Evolutionary conservation across 2,888 invertebrate genomes (phyloP).

Genomic region (Drosophila mimica): DNA sequence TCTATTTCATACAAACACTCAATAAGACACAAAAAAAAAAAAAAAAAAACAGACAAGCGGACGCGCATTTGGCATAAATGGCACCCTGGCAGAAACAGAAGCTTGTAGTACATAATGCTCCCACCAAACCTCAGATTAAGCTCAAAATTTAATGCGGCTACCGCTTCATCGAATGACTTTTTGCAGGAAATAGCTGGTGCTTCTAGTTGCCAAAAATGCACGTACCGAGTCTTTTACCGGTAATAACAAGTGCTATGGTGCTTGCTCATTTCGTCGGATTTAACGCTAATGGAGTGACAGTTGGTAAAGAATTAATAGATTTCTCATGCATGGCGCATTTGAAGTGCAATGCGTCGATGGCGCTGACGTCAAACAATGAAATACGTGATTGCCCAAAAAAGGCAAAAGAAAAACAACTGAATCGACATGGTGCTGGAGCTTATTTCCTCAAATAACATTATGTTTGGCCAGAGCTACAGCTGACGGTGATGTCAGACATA

Average conservation of each 20-base stretch:
- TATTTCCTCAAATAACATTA: constrained; percentile 64
- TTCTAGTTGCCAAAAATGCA: constrained; percentile 25
- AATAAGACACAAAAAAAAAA: constrained; percentile 8
- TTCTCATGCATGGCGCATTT: constrained; percentile 70
- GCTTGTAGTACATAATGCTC: constrained; percentile 21
- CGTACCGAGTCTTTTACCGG: neutral
- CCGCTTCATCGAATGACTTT: constrained; percentile 21
- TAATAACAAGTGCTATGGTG: constrained; percentile 12
- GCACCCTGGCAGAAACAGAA: constrained; percentile 11
- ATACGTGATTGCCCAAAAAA: constrained; percentile 45
- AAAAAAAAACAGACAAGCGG: neutral
- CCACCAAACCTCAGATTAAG: constrained; percentile 16
- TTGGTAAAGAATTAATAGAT: constrained; percentile 77
- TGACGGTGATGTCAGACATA: constrained; percentile 9
- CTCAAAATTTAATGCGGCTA: constrained; percentile 34
- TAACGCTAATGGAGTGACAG: constrained; percentile 75
- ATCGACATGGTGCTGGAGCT: constrained; percentile 23
- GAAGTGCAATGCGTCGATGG: constrained; percentile 30
- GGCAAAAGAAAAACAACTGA: constrained; percentile 12
- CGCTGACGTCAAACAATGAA: constrained; percentile 26
- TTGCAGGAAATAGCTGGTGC: constrained; percentile 47
- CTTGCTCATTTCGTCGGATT: constrained; percentile 56
- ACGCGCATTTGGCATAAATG: constrained; percentile 19
- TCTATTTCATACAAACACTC: constrained; percentile 2
- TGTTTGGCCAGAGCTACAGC: constrained; percentile 7